Evolutionary conservation across 2,113 vertebrate species (phyloP).

Genomic region (Tragelaphus scriptus): DNA sequence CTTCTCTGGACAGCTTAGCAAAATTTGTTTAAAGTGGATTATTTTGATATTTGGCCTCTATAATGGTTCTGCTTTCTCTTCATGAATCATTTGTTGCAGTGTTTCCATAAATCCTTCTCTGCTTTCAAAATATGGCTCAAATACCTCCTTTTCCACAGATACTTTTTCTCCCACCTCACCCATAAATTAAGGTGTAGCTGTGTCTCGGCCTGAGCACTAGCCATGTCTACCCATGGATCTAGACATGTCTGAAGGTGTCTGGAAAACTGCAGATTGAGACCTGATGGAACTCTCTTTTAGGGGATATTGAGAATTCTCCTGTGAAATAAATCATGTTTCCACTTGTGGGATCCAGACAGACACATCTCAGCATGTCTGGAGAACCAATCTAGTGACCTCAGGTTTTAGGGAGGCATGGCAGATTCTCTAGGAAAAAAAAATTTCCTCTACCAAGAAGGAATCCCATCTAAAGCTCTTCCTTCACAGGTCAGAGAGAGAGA

Average conservation of each 20-base stretch:
- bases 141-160: background rate
- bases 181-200: background rate
- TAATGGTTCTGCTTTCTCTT: background rate
- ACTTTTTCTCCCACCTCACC: background rate
- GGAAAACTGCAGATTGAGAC: background rate
- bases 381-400: background rate
- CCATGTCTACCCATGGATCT: background rate
- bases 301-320: background rate
- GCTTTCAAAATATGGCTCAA: constrained; percentile 15
- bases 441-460: background rate
- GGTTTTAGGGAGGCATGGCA: background rate
- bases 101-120: background rate
- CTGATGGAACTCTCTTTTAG: background rate
- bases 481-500: background rate
- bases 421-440: background rate
- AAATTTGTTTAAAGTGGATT: constrained; percentile 13
- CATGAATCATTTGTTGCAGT: background rate
- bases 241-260: background rate
- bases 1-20: constrained; percentile 3
- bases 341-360: background rate
- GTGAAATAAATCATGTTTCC: constrained; percentile 33
- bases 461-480: background rate
- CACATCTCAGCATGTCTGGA: background rate
- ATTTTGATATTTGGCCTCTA: background rate
- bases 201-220: background rate